Evolutionary conservation across 1,140 invertebrate genomes (phyloP), one percentile per base, ranked within the genome.

Genomic region (Archivesica marissinica): DNA sequence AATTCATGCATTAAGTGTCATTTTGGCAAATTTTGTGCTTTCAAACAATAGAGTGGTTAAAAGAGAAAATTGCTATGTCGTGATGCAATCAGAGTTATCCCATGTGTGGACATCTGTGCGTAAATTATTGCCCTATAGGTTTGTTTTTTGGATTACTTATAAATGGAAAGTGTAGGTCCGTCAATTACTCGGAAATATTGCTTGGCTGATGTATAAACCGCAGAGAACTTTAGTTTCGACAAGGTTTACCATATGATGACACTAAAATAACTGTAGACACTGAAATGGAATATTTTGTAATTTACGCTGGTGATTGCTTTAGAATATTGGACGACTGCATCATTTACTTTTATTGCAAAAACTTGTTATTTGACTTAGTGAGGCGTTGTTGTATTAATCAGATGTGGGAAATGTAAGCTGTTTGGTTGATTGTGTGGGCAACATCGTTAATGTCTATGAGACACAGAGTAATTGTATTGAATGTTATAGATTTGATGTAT

Each of bases 1-100:
- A 77, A 85, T 85, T 85, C 82, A 85, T 68, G 82, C 82, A 78
- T 85, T 85, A 76, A 77, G 56, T 70, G 72, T 77, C 75, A 84
- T 75, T 75, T 84, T 35, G 56, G 59, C 61, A 56, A 85, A 76
- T 85, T 85, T 68, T 85, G 52, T 50, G 74, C 82, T 85, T 85
- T 76, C 72, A 85, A 85, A 83, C 80, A 83, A 83, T 83, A 75
- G 74, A 83, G 33, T 83, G 66, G 80, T 75, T 61, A 83, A 83
- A 83, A 74, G 68, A 75, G 80, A 83, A 83, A 72, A 81, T 81
- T 81, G 79, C 33, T 38, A 44, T 83, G 68, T 44, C 80, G 54
- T 74, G 80, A 83, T 72, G 80, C 41, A 83, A 83, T 83, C 80
- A 83, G 66, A n/a, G 56, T 75, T 59, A 74, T 83, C 54, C 59